Percentiles rank a stretch among this genome's conserved stretches.
Evolutionary conservation across 2,888 invertebrate species (phyloP).

Genomic region (Leucania comma): DNA sequence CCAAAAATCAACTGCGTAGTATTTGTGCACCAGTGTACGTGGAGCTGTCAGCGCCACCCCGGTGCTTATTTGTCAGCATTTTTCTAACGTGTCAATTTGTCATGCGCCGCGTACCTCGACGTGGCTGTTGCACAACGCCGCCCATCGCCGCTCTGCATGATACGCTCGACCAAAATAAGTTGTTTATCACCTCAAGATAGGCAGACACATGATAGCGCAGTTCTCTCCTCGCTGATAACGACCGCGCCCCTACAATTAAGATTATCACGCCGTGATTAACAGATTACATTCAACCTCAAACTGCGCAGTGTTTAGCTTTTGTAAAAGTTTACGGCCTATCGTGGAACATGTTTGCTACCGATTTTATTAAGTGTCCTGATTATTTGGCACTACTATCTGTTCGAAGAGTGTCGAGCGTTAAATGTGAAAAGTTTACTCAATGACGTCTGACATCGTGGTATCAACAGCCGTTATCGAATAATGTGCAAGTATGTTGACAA

Average conservation of each 20-base stretch:
- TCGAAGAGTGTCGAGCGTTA: slow-evolving; percentile 32
- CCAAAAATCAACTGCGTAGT: slow-evolving; percentile 77
- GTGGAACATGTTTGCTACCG: slow-evolving; percentile 71
- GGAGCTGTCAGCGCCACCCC: slow-evolving; percentile 43
- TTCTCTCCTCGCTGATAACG: slow-evolving; percentile 68
- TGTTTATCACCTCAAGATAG: slow-evolving; percentile 71
- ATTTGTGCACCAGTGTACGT: slow-evolving; percentile 54
- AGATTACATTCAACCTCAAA: slow-evolving; percentile 74
- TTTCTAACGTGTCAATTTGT: slow-evolving; percentile 53
- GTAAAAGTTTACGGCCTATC: slow-evolving; percentile 58
- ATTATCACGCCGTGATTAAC: slow-evolving; percentile 78
- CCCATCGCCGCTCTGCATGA: slow-evolving; percentile 66
- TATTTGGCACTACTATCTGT: slow-evolving; percentile 65
- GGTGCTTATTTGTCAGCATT: slow-evolving; percentile 32
- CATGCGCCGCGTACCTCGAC: slow-evolving; percentile 50
- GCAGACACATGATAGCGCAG: slow-evolving; percentile 66
- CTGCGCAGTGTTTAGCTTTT: slow-evolving; percentile 67
- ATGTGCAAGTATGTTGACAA: slow-evolving; percentile 68
- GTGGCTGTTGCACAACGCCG: slow-evolving; percentile 54
- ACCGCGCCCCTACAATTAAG: slow-evolving; percentile 85
- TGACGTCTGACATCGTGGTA: slow-evolving; percentile 50
- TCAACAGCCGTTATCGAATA: slow-evolving; percentile 61
- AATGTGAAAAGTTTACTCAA: slow-evolving; percentile 51
- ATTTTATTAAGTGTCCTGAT: slow-evolving; percentile 64
- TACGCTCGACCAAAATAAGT: slow-evolving; percentile 73